Base-by-base conservation (phyloP, 1,140 invertebrate species). In the Drosophila jambulina region DNA sequence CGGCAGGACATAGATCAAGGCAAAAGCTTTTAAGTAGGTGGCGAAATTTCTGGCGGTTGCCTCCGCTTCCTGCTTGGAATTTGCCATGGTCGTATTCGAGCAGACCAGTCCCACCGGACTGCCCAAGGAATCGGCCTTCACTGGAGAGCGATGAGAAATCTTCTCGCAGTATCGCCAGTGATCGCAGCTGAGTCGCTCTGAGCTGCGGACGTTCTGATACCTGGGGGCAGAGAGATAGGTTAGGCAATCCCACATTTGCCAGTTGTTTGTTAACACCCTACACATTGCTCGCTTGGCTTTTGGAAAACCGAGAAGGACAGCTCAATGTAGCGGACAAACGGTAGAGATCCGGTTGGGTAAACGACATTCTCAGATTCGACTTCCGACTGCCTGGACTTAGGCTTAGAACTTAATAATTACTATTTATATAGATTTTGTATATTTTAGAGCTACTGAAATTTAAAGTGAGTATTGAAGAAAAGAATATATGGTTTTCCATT, bases 21-120 rank as follows among this genome's bases (percentile, higher is more conserved):
- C 90, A 32, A 92, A 92, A 0, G 86, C 91, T 45, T 82, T 85
- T 3, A 92, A 45, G 46, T 85, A 90, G 9, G 42, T 75, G n/a
- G 68, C 64, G 34, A 68, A 90, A 17, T 84, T 58, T 2, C 51
- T 42, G 8, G 34, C 53, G 51, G 54, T 29, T 7, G 46, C 32
- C 6, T 34, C 19, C 15, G 21, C 21, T 0, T 49, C 17, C n/a
- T 56, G 49, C 49, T 17, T 29, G 4, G 9, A 43, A 45, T 32
- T 61, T 8, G 21, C 17, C 5, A 58, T 15, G 1, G 51, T 54
- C 2, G 19, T n/a, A n/a, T 49, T 69, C 13, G 72, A 59, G 23
- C 68, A 67, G 25, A 68, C 62, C 3, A 83, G 21, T 0, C 70
- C 70, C 9, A 92, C 36, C 0, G 76, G 49, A 34, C 46, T 51